These are phyloP conservation scores for Drosophila testacea DNA, from an alignment of 2,888 invertebrate species.

Conservation along the genomic window DNA sequence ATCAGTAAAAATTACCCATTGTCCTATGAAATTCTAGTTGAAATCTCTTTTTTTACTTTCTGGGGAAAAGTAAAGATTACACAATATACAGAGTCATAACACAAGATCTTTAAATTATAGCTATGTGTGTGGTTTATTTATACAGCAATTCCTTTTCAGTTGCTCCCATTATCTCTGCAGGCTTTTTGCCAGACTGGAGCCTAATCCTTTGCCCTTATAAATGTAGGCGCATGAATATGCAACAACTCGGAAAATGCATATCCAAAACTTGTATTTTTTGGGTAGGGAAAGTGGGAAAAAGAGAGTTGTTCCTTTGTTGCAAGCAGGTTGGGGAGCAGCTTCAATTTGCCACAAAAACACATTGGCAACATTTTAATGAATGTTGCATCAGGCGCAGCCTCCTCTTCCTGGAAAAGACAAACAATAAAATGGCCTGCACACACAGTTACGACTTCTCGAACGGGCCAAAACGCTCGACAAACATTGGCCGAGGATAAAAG, in stretches of 20 bases:
- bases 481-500: conserved; percentile 73
- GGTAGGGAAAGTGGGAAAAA: not conserved
- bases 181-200: conserved; percentile 17
- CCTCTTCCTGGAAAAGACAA: conserved; percentile 50
- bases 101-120: conserved; percentile 15
- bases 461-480: conserved; percentile 73
- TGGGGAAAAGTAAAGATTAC: not conserved
- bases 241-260: conserved; percentile 68
- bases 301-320: conserved; percentile 8
- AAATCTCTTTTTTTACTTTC: not conserved
- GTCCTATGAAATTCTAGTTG: too few relatives aligned
- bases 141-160: conserved; percentile 14
- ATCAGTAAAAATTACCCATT: too few relatives aligned
- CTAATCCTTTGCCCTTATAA: conserved; percentile 55
- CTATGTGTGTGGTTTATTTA: conserved; percentile 12
- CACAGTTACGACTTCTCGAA: conserved; percentile 8
- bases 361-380: conserved; percentile 82
- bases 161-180: conserved; percentile 16
- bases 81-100: not conserved
- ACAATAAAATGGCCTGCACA: conserved; percentile 56
- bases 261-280: conserved; percentile 30
- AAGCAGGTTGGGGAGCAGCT: conserved; percentile 53
- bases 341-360: conserved; percentile 81
- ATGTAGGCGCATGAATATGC: conserved; percentile 54
- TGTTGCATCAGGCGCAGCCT: conserved; percentile 62